These are phyloP conservation scores for Triplophysa siluroides DNA, from an alignment of 2,113 vertebrate genomes.

Conservation along the genomic window DNA sequence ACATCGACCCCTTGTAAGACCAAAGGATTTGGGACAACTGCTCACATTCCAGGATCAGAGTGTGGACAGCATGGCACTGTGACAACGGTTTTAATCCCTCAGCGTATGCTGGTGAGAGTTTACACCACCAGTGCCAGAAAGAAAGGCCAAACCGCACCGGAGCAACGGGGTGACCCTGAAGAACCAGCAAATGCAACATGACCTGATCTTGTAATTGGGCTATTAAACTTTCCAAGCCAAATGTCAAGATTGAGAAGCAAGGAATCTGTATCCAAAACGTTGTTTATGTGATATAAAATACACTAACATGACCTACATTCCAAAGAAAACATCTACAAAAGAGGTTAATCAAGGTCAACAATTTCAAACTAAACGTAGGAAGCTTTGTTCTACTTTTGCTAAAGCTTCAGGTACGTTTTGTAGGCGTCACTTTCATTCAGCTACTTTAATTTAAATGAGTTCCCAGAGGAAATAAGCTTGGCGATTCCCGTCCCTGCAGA, in stretches of 20 bases:
- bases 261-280: too few species aligned
- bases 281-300: too few species aligned
- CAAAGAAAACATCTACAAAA: neutral
- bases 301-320: too few species aligned
- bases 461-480: neutral
- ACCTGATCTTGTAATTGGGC: neutral
- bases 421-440: neutral
- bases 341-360: neutral
- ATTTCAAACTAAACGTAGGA: neutral
- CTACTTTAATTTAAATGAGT: neutral
- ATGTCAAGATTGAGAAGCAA: too few species aligned
- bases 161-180: neutral
- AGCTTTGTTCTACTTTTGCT: neutral
- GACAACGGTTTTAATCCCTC: conserved; percentile 53
- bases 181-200: neutral
- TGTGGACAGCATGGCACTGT: conserved; percentile 44
- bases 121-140: conserved; percentile 17
- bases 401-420: neutral
- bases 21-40: conserved; percentile 66
- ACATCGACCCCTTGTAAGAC: conserved; percentile 60
- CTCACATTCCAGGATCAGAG: conserved; percentile 57
- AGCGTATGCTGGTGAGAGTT: conserved; percentile 32
- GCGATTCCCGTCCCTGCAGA: neutral
- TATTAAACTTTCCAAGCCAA: neutral
- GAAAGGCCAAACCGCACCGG: neutral